Evolutionary conservation across 2,888 invertebrate genomes (phyloP), one percentile per base, ranked within the genome.

Genomic region (Nomada hirtipes): DNA sequence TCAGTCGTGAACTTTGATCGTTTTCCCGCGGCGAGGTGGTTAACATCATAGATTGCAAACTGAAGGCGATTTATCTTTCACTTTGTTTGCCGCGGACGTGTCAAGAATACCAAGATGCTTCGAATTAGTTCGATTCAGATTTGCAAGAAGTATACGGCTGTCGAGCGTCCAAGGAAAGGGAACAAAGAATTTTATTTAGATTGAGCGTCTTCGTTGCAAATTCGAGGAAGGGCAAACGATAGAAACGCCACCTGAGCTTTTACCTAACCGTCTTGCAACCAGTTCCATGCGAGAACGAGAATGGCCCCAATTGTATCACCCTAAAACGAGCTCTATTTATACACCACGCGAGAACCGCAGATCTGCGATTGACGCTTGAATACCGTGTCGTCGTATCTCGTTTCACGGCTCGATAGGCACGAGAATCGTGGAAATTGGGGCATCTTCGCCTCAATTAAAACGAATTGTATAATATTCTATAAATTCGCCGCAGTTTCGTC

Each of bases 1-100:
- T 86, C 87, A 77, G 61, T 79, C 75, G 60, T 79, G 85, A 69
- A 85, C 83, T 85, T 76, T 68, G 80, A 69, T 68, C 72, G 42
- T n/a, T 26, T 67, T 36, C 50, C 55, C 50, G 13, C 36, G 53
- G 63, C 68, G 60, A 70, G 73, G 59, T 70, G 70, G 80, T 86
- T 60, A 44, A 70, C 69, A 55, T 55, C 23, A 4, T 10, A 9
- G 50, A 74, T 72, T 57, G 47, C 26, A 23, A 60, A 47, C 23
- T 18, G 20, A 10, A 7, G 23, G 9, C 11, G 0, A 36, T n/a
- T 80, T 68, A 72, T 72, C 44, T 57, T 52, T 26, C 36, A 36
- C 36, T 7, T 36, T 36, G 36, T 36, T 36, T 36, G 36, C 36
- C 36, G 36, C 1, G 36, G 7, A 36, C 36, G 36, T 4, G 0